phyloP scores from a whole-genome alignment of 2,797 vertebrate species.

The Prunella strophiata region DNA sequence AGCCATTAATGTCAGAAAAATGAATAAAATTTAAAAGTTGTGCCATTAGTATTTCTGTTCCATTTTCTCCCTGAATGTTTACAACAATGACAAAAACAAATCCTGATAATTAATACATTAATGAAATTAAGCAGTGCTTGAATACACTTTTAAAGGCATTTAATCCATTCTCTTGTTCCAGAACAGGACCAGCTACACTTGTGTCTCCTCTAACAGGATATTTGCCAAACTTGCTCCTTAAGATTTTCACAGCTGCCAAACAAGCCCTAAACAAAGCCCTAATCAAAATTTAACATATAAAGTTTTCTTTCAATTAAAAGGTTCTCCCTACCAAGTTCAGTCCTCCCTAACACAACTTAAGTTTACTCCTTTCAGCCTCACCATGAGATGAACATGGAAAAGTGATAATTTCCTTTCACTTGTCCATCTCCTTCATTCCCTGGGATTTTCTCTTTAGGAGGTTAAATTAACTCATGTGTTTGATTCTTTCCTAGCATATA shows the following conservation, averaged over 20 bases:
- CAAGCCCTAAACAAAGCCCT: neutral
- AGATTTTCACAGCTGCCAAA: neutral
- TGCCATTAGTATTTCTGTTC: neutral
- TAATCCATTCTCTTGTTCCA: neutral
- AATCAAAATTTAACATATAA: neutral
- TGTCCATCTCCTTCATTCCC: neutral
- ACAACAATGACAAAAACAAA: neutral
- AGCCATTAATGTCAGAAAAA: neutral
- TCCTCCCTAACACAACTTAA: neutral
- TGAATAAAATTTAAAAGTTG: neutral
- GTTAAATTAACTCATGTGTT: neutral
- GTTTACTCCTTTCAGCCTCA: neutral
- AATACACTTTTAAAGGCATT: neutral
- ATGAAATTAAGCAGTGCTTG: neutral
- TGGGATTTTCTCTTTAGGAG: neutral
- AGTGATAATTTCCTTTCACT: neutral
- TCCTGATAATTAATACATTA: neutral
- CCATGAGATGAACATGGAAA: neutral
- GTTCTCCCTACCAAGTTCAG: neutral
- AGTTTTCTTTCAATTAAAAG: neutral
- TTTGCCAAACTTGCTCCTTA: neutral
- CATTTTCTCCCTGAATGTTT: neutral
- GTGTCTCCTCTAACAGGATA: neutral
- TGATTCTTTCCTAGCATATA: neutral
- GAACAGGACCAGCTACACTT: neutral